Evolutionary conservation across 2,888 invertebrate genomes (phyloP), one percentile per base, ranked within the genome.

Genomic region (Harpalus rufipes): DNA sequence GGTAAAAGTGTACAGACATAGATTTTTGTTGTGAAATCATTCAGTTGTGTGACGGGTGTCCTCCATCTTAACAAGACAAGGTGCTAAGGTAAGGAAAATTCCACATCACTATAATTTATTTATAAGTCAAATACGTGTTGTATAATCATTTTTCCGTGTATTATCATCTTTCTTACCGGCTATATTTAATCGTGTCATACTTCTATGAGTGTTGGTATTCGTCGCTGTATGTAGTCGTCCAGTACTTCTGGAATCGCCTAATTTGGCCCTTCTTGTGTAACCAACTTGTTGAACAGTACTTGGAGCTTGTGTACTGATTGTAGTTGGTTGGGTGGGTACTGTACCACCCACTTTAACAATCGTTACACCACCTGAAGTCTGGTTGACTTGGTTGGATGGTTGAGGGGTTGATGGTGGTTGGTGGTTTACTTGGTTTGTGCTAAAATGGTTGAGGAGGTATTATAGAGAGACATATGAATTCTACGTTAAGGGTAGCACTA

Each of bases 131-230:
- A 10, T 51, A 8, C 44, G 6, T 51, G 8, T 12, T 51, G 1
- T 41, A 74, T 74, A 1, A 7, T 14, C 7, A 6, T 7, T 59
- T 7, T 65, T 51, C 44, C 12, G 10, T 51, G 5, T 32, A 32
- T 32, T 32, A 32, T 32, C 32, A 32, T 32, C 32, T 4, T 51
- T 51, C 58, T 78, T 84, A 93, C 94, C 95, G 84, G 95, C 94
- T 84, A 95, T 94, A 90, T 96, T 96, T 16, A 96, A 92, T 63
- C 96, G 91, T 0, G 96, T 96, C 94, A 96, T 96, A 90, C 96
- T 96, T 85, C 96, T 92, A 88, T 95, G 95, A 5, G 95, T 95
- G 88, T 94, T 94, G 10, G 95, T 94, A 88, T 94, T 94, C 8
- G 95, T 94, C 14, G 95, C 93, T 6, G 95, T 94, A 88, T 95